Base-by-base conservation (phyloP, 1,140 invertebrate species). In the Platorchestia sp. region DNA sequence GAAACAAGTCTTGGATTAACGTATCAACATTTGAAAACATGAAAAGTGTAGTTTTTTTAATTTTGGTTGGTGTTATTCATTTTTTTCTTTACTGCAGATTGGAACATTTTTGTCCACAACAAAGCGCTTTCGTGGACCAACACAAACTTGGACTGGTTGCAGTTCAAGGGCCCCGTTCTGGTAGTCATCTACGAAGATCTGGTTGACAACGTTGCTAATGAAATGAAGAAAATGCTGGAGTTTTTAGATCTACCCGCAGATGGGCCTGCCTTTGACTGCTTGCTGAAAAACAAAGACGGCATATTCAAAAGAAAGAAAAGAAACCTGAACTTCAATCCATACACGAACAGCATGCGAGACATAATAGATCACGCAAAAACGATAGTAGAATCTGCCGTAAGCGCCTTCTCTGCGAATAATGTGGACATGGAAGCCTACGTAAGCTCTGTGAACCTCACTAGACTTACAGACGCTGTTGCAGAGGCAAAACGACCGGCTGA, bases 101-200 rank as follows among this genome's bases (percentile, higher is more conserved):
- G 98, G 98, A 97, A 97, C 59, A 97, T 98, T 87, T 98, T 98
- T 97, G 98, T 98, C 16, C 97, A 97, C 36, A 97, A 97, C n/a
- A 98, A 98, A 96, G 97, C 98, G n/a, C 96, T 97, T 75, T 97
- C 97, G 1, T 98, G 98, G 98, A 97, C 98, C 97, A 97, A 97
- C 40, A 98, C 98, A 45, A 98, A 98, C 96, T 96, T 98, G 0
- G 97, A 98, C 96, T 98, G 98, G 98, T 97, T 98, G 43, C 98
- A 98, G 96, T 98, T 98, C 96, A 97, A 97, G 0, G 98, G 98
- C 47, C 98, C 98, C 27, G 97, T 98, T 45, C 98, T 98, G 96
- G 97, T 98, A 41, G 97, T 98, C n/a, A 98, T 98, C 97, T 98
- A 98, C 96, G 98, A 98, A 96, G 97, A 98, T 95, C 97, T 98